phyloP scores from a whole-genome alignment of 1,140 invertebrate species.

The Heliconius hermathena region DNA sequence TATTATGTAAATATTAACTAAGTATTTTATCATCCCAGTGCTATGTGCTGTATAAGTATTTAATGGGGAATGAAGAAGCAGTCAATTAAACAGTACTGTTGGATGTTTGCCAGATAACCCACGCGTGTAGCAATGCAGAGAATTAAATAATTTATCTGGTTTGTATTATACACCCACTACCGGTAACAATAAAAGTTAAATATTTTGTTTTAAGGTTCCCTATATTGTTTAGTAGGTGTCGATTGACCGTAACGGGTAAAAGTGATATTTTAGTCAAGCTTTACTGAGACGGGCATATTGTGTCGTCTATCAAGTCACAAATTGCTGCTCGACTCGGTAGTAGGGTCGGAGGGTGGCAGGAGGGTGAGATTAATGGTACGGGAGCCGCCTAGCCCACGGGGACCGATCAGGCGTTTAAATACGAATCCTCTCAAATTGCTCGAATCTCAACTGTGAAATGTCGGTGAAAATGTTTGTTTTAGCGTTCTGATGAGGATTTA shows the following conservation, averaged over 20 bases:
- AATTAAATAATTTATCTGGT: slow-evolving; percentile 20
- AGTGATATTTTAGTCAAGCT: slow-evolving; percentile 1
- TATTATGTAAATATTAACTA: slow-evolving; percentile 20
- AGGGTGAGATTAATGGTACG: slow-evolving; percentile 59
- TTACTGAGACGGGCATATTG: slow-evolving; percentile 29
- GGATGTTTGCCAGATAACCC: slow-evolving; percentile 26
- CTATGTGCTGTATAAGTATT: neutral
- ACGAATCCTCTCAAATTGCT: slow-evolving; percentile 64
- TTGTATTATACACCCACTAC: neutral
- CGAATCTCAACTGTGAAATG: slow-evolving; percentile 45
- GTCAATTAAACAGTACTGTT: slow-evolving; percentile 29
- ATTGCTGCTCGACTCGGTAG: slow-evolving; percentile 35
- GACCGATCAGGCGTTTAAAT: slow-evolving; percentile 67
- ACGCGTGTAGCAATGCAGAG: slow-evolving; percentile 21
- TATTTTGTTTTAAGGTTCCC: no score
- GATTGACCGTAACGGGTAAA: neutral
- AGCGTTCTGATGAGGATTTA: slow-evolving; percentile 14
- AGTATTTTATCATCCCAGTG: neutral
- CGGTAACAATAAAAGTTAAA: neutral
- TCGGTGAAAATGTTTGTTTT: slow-evolving; percentile 50
- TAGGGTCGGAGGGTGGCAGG: slow-evolving; percentile 25
- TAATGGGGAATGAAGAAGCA: neutral
- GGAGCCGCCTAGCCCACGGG: slow-evolving; percentile 48
- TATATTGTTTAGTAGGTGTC: neutral
- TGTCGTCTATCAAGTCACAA: slow-evolving; percentile 33